Evolutionary conservation across 2,888 invertebrate genomes (phyloP).

Genomic region (Diarsia dahlii): DNA sequence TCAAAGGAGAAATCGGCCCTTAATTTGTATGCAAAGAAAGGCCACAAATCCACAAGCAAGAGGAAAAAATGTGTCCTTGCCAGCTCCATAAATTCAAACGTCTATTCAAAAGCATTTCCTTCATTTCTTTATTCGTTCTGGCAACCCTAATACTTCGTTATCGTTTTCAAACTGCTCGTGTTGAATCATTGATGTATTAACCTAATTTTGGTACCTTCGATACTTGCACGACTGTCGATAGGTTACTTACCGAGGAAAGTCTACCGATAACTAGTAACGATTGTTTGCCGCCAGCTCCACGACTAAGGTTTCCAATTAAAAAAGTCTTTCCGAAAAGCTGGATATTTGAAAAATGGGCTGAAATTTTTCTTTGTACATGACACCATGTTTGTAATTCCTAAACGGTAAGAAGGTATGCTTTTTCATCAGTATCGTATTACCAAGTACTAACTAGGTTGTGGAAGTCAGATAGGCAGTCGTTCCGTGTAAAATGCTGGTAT

Average conservation of each 20-base stretch:
- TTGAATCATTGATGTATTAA: slow-evolving; percentile 70
- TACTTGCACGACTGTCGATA: slow-evolving; percentile 37
- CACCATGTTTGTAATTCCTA: not conserved
- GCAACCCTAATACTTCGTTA: slow-evolving; percentile 59
- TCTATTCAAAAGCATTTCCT: not conserved
- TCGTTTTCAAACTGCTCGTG: slow-evolving; percentile 62
- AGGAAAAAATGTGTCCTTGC: not conserved
- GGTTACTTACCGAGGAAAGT: slow-evolving; percentile 18
- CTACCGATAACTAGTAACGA: slow-evolving; percentile 2
- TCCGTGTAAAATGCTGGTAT: too few species aligned
- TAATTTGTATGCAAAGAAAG: not conserved
- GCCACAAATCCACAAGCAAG: not conserved
- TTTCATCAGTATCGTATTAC: too few species aligned
- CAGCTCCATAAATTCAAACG: not conserved
- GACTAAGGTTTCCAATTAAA: not conserved
- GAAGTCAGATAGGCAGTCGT: too few species aligned
- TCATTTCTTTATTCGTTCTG: not conserved
- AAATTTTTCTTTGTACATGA: not conserved
- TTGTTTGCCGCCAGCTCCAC: not conserved
- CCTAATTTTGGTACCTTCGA: slow-evolving; percentile 60
- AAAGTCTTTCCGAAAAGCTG: too few species aligned
- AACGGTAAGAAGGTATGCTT: not conserved
- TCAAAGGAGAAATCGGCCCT: not conserved
- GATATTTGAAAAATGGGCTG: too few species aligned
- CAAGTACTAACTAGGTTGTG: too few species aligned